Base-by-base conservation (phyloP, 92 coral and sea anemone genomes). In the Palythoa grandiflora region DNA sequence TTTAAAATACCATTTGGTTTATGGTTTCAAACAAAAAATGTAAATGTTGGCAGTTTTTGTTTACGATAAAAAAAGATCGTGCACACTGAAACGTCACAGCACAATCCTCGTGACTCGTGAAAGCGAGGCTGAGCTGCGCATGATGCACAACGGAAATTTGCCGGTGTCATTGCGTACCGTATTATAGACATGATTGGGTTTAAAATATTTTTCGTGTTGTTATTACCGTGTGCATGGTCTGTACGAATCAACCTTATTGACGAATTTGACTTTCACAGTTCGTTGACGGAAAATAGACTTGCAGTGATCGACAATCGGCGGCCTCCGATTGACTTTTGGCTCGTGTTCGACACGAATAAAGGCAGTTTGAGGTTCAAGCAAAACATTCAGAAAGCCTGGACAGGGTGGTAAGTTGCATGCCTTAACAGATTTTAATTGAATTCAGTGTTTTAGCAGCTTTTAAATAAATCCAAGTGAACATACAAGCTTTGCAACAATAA, bases 351-450 rank as follows among this genome's bases (percentile, higher is more conserved):
- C 75, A 57, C 91, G 54, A 89, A 83, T 17, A 89, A 71, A 21
- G 98, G 98, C 2, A 89, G 88, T 52, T 39, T 94, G 86, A 87
- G 96, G 39, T 93, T 78, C 89, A 77, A 90, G 74, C 93, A 95
- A 63, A 65, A 89, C 36, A 88, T 65, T 14, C 84, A 89, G 89
- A 90, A 77, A 40, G 36, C 71, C 20, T 95, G 98, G 98, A 87
- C 94, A 7, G 78, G 39, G 11, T 95, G 96, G 96, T 93, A 71
- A 86, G 98, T 38, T 35, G 44, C 38, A 36, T 9, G 10, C 16
- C 9, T 28, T 70, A 5, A 9, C 6, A 19, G 36, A 9, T 8
- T n/a, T 13, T 59, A n/a, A 59, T 59, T 11, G 0, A 13, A 10
- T 59, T 6, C 6, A 5, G 16, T 59, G 19, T 14, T 15, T 59